Percentiles rank a stretch among this genome's conserved stretches.
Conservation (phyloP, 2,113 vertebrate genomes). For the Chloroceryle aenea region DNA sequence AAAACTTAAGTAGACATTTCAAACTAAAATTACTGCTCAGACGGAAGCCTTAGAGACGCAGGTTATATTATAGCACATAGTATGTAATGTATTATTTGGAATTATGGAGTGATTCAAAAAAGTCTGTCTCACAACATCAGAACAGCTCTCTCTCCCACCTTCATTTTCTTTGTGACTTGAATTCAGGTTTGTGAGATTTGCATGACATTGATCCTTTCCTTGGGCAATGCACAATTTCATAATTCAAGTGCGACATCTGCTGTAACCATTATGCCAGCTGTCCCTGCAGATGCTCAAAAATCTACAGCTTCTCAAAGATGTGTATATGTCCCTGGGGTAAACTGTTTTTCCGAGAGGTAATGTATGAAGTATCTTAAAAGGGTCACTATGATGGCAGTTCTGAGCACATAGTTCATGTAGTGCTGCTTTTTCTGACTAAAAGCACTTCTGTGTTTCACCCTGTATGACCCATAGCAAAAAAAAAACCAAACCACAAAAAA, state of each 20-base stretch:
- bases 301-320: constrained; percentile 5
- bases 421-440: background rate
- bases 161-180: constrained; percentile 40
- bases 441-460: background rate
- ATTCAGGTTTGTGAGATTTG: constrained; percentile 48
- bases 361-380: background rate
- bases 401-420: rapidly evolving
- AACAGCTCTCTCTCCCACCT: background rate
- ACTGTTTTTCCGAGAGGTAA: background rate
- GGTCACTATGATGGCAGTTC: background rate
- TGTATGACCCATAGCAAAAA: background rate
- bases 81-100: background rate
- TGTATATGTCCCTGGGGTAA: background rate
- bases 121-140: background rate
- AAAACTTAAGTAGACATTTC: background rate
- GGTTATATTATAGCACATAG: background rate
- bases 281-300: constrained; percentile 51
- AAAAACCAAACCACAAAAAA: background rate
- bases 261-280: constrained; percentile 32
- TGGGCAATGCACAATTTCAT: constrained; percentile 43
- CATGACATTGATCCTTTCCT: constrained; percentile 65
- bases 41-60: background rate
- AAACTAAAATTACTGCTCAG: background rate
- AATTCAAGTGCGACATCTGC: constrained; percentile 48
- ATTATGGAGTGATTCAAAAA: background rate